Evolutionary conservation across 2,797 vertebrate species (phyloP), one percentile per base, ranked within the genome.

Genomic region (Oceanodroma leucorhoa): DNA sequence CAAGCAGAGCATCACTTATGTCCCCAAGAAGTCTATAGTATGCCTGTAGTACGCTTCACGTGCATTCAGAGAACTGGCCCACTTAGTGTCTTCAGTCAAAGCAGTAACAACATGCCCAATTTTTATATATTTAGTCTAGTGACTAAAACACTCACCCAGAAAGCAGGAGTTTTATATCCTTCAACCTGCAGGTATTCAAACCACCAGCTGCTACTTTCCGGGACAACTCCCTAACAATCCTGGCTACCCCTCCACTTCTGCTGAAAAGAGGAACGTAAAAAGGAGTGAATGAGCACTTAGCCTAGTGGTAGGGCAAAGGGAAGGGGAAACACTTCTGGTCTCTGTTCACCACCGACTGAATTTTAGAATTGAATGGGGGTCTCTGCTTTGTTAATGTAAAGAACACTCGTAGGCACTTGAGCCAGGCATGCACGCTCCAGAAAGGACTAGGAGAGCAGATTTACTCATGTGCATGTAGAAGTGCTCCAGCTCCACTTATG

Each of bases 11-110:
- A 57, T 19, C 57, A 61, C 9, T 65, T 83, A 23, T 2, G 12
- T 61, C 32, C 67, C 45, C 8, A 36, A 40, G 43, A 46, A 83
- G 38, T 30, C 53, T 65, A 5, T 21, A n/a, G 46, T 58, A 72
- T 9, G 36, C 51, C 30, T 32, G 19, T 24, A 30, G 41, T 15
- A 32, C 0, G 1, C 16, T 55, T 82, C 51, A 46, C 0, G 1
- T 21, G n/a, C 71, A 24, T 60, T 72, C 66, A 78, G 41, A 69
- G 41, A n/a, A 43, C 38, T 46, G 38, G n/a, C 27, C 55, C 19
- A 10, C 26, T 75, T 29, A 30, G 22, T 41, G 21, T 38, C 46
- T 86, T 73, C 51, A 20, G 17, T 48, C 54, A 70, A 65, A 70
- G 23, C 38, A 60, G n/a, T 36, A 76, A 51, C 0, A 3, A 41